phyloP scores from a whole-genome alignment of 2,888 invertebrate genomes.

The Meganola albula region DNA sequence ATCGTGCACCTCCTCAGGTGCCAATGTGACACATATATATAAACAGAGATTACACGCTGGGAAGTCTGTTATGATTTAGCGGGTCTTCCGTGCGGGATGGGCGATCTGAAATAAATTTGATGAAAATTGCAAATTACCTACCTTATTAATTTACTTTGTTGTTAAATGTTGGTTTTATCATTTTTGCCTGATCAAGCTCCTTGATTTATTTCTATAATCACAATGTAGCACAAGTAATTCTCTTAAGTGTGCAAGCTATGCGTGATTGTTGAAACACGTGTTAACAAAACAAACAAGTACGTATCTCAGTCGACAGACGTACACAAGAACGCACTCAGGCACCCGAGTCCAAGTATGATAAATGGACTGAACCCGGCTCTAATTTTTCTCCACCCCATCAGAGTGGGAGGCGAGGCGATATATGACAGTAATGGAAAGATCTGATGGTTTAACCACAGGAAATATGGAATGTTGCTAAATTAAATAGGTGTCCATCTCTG shows the following conservation, averaged over 20 bases:
- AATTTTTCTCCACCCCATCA: slow-evolving; percentile 53
- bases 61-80: no score
- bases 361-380: slow-evolving; percentile 53
- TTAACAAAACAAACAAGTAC: slow-evolving; percentile 54
- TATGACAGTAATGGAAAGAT: slow-evolving; percentile 62
- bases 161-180: no score
- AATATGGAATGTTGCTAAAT: slow-evolving; percentile 32
- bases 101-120: no score
- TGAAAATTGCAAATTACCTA: no score
- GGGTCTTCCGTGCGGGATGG: no score
- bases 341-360: slow-evolving; percentile 60
- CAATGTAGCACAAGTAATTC: no score
- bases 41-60: no score
- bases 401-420: slow-evolving; percentile 40
- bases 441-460: slow-evolving; percentile 46
- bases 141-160: no score
- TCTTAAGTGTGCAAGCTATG: slow-evolving; percentile 34
- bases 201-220: no score
- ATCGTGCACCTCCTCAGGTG: slow-evolving; percentile 28
- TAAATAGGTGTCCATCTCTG: no score
- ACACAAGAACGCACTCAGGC: slow-evolving; percentile 71
- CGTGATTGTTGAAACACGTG: slow-evolving; percentile 41
- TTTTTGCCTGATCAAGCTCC: no score
- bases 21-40: slow-evolving; percentile 29
- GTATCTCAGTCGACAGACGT: slow-evolving; percentile 38